Conservation (phyloP, 2,888 invertebrate genomes). For the Spisula subtruncata region DNA sequence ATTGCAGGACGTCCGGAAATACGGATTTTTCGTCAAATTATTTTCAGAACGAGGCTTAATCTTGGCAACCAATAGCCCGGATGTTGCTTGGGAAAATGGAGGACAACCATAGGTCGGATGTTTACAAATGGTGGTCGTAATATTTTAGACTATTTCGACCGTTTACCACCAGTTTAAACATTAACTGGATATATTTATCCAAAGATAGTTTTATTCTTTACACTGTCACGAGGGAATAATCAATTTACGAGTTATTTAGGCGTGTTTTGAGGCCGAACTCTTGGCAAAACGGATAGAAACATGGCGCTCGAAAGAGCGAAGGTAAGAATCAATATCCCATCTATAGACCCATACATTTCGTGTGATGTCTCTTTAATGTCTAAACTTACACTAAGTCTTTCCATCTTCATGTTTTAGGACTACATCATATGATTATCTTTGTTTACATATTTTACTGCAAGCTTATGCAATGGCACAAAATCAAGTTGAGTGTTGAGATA, state of each 20-base stretch:
- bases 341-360: background rate
- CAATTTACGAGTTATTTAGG: background rate
- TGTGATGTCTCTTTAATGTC: background rate
- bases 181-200: background rate
- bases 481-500: no score
- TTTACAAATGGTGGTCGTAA: conserved; percentile 42
- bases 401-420: background rate
- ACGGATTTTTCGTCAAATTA: no score
- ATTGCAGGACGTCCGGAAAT: no score
- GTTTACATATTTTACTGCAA: no score
- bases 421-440: no score
- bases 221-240: background rate
- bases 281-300: conserved; percentile 35
- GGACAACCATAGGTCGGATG: conserved; percentile 67
- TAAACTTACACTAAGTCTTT: background rate
- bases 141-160: background rate
- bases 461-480: no score
- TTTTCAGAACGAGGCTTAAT: conserved; percentile 63
- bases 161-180: background rate
- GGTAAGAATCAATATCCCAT: conserved; percentile 70
- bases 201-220: background rate
- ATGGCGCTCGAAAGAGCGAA: conserved; percentile 83
- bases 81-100: conserved; percentile 82
- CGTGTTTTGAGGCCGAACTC: background rate
- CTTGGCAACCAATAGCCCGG: conserved; percentile 83